Evolutionary conservation across 2,888 invertebrate species (phyloP), one percentile per base, ranked within the genome.

Genomic region (Dryococelus australis): DNA sequence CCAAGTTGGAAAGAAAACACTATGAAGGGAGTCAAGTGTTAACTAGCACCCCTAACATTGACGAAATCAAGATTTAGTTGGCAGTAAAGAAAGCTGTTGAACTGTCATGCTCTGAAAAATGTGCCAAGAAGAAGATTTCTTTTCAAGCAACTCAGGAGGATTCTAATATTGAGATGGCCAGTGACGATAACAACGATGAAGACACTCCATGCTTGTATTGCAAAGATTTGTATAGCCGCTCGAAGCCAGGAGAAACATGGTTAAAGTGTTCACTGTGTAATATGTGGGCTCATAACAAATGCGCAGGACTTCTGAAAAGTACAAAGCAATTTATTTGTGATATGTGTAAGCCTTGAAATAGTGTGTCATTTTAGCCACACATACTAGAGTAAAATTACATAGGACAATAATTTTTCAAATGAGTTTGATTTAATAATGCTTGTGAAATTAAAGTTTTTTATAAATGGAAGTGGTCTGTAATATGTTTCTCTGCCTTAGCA

Each of bases 291-390:
- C 79, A 79, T n/a, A 79, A 79, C 27, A 16, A 79, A 79, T 26
- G 79, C 16, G 79, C n/a, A 79, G 79, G 79, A 10, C 9, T 79
- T 79, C 20, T 16, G 6, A 79, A 79, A 79, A 79, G 9, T 8
- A 27, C 79, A 79, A 79, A 79, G 79, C 79, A 79, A 79, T 79
- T 79, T 79, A 79, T 79, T 26, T 79, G 79, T 27, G 79, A 79
- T 79, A 16, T 79, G 27, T 79, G 79, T 79, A 79, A 10, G 79
- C 20, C 79, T 79, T 79, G 79, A 79, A 16, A 8, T 79, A 79
- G n/a, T 79, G 79, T 79, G 79, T 79, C 8, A 79, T 79, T n/a
- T 79, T 79, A 79, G 24, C 79, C 79, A 79, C 79, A 79, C 79
- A 79, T 79, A 79, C 20, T 79, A 79, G 27, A 16, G 9, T 79